Evolutionary conservation across 2,797 vertebrate species (phyloP), one percentile per base, ranked within the genome.

Genomic region (Decapterus maruadsi): DNA sequence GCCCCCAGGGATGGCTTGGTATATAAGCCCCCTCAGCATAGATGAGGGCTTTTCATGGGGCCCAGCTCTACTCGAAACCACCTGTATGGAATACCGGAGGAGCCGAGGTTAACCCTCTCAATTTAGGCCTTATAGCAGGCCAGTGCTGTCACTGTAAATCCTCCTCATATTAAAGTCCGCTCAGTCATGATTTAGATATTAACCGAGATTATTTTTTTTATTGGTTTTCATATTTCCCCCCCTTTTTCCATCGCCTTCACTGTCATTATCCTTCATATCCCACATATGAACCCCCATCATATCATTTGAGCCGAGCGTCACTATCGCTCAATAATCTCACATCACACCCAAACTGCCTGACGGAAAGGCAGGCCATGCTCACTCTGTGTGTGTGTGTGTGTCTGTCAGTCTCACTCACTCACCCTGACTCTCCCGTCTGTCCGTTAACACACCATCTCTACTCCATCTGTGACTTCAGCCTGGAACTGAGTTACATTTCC

Each of bases 331-430:
- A 67, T 78, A 82, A 69, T 64, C 61, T 82, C 72, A 56, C 78
- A 54, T 75, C 79, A 78, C 72, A 82, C 86, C 73, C 71, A 77
- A 26, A 87, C 89, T 92, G 92, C 92, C 93, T 83, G 90, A 92
- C 59, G 91, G 92, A 93, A 92, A 87, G 93, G 94, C 94, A 93
- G 94, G 94, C 94, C 93, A 93, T 92, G 91, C 93, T 93, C 83
- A 89, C 75, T 76, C 68, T 91, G 0, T 75, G 10, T 90, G 80
- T 89, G 50, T 89, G 48, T 88, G 57, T 92, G 46, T 84, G 72
- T 82, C 22, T 45, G n/a, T 80, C n/a, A n/a, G n/a, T n/a, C n/a
- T n/a, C n/a, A n/a, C 40, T 67, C 58, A 72, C 36, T 68, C 66
- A 74, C 45, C 62, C 72, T 77, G 31, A 58, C 67, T 68, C 64